Percentiles rank a stretch among this genome's conserved stretches.
Evolutionary conservation across 2,888 invertebrate species (phyloP).

Genomic region (Dryococelus australis): DNA sequence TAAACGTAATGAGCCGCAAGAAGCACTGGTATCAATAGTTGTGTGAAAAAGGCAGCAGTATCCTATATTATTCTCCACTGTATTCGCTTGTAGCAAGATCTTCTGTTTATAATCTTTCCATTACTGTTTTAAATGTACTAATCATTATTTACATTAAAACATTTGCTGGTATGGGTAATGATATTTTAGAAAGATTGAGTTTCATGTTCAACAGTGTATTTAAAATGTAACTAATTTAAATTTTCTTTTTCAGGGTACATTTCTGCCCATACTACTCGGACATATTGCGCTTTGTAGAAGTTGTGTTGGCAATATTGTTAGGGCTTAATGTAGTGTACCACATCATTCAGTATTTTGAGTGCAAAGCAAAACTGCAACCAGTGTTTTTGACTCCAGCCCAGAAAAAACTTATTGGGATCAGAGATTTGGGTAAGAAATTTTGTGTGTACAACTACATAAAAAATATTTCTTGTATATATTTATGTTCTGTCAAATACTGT

Average conservation of each 20-base stretch:
- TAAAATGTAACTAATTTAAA: neutral
- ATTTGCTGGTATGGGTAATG: no score
- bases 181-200: no score
- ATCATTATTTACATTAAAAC: no score
- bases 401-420: conserved; percentile 63
- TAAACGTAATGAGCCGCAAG: no score
- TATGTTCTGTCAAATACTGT: no score
- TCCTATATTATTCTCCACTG: no score
- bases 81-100: no score
- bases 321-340: conserved; percentile 54
- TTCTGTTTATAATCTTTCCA: no score
- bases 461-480: no score
- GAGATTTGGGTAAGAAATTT: conserved; percentile 56
- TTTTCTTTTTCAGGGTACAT: conserved; percentile 55
- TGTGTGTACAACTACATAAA: neutral
- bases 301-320: conserved; percentile 43
- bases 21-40: no score
- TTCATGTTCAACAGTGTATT: neutral
- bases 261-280: conserved; percentile 47
- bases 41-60: no score
- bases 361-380: conserved; percentile 58
- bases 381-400: conserved; percentile 63
- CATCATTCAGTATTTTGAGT: conserved; percentile 60
- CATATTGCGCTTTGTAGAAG: conserved; percentile 44
- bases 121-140: no score